phyloP scores from a whole-genome alignment of 2,797 vertebrate genomes.

The Acanthurus lineatus region DNA sequence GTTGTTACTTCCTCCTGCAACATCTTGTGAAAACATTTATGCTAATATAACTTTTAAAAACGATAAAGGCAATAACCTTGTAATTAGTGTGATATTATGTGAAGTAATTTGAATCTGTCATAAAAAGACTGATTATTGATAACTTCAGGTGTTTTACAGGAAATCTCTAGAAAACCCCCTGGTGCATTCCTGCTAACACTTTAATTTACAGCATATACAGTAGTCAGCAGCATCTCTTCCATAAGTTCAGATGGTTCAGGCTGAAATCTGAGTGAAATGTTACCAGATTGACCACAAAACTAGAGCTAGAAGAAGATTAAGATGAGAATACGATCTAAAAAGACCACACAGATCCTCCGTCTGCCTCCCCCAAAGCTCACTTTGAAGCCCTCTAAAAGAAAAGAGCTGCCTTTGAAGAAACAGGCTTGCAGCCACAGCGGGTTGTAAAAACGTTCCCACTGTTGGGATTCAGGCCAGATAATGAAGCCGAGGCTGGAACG shows the following conservation, averaged over 20 bases:
- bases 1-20: neutral
- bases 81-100: neutral
- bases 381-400: slow-evolving; percentile 68
- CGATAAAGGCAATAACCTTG: neutral
- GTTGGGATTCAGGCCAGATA: slow-evolving; percentile 64
- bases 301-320: slow-evolving; percentile 51
- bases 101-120: neutral
- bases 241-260: slow-evolving; percentile 2
- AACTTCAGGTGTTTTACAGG: neutral
- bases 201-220: neutral
- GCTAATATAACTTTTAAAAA: neutral
- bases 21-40: neutral
- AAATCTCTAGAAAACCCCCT: neutral
- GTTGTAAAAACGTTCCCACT: slow-evolving; percentile 76
- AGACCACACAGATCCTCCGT: slow-evolving; percentile 66
- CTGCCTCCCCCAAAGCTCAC: slow-evolving; percentile 57
- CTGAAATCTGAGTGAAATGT: slow-evolving; percentile 33
- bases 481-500: slow-evolving; percentile 52
- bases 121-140: no score
- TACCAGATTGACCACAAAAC: slow-evolving; percentile 26
- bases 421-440: slow-evolving; percentile 60
- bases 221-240: neutral
- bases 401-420: slow-evolving; percentile 68
- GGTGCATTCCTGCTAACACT: neutral
- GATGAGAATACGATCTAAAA: slow-evolving; percentile 55